Conservation (phyloP, 2,888 invertebrate genomes). For the Ichneumoninae sp. region DNA sequence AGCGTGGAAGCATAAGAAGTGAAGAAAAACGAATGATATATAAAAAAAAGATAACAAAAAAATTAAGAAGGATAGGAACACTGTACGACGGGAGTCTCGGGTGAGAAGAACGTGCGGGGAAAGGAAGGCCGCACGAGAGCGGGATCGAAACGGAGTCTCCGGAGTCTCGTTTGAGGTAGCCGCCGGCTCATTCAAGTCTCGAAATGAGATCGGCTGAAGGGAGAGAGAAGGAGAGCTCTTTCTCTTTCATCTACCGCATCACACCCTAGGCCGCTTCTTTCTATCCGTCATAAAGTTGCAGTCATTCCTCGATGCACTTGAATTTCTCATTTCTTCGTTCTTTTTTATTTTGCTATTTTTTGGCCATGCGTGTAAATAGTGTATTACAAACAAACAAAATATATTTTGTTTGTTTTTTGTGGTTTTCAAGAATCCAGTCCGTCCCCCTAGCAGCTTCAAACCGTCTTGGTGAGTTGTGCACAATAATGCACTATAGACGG, state of each 20-base stretch:
- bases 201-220: conserved; percentile 80
- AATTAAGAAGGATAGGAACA: conserved; percentile 1
- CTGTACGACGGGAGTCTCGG: conserved; percentile 22
- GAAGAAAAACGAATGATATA: conserved; percentile 57
- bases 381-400: not conserved
- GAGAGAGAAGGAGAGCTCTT: conserved; percentile 34
- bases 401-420: not conserved
- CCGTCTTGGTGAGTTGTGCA: too few relatives aligned
- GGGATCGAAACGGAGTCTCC: conserved; percentile 65
- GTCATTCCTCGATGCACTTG: conserved; percentile 20
- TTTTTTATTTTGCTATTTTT: conserved; percentile 37
- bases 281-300: conserved; percentile 18
- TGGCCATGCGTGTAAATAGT: not conserved
- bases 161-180: conserved; percentile 82
- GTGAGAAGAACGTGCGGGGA: conserved; percentile 54
- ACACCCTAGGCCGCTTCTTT: conserved; percentile 17
- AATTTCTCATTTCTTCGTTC: conserved; percentile 41
- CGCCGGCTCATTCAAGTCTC: conserved; percentile 83
- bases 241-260: conserved; percentile 23
- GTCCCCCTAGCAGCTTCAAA: too few relatives aligned
- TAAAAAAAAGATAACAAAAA: conserved; percentile 31
- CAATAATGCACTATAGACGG: too few relatives aligned
- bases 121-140: conserved; percentile 53
- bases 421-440: too few relatives aligned
- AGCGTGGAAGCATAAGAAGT: conserved; percentile 37